These are phyloP conservation scores for Porphyrio hochstetteri DNA, from an alignment of 2,113 vertebrate species.

Conservation along the genomic window DNA sequence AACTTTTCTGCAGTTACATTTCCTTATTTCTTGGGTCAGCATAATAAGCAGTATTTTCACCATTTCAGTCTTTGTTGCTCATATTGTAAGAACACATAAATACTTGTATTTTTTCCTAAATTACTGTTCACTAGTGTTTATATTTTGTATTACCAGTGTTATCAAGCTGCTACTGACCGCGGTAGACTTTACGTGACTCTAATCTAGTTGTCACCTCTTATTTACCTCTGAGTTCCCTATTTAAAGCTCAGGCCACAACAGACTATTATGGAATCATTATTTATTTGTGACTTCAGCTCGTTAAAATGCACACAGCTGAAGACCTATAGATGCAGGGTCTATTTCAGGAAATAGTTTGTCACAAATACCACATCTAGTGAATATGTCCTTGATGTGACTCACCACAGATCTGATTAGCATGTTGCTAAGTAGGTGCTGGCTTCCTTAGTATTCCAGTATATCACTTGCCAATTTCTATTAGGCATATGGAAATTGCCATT, in stretches of 20 bases:
- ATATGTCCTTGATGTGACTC: constrained; percentile 51
- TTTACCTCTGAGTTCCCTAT: not conserved
- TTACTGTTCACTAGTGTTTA: not conserved
- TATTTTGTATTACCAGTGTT: not conserved
- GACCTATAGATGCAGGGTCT: constrained; percentile 8
- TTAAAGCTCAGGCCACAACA: constrained; percentile 2
- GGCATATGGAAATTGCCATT: not conserved
- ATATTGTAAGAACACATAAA: not conserved
- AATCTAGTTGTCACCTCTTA: not conserved
- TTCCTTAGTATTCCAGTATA: not conserved
- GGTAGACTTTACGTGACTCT: not conserved
- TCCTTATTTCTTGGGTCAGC: not conserved
- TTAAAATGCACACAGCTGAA: constrained; percentile 8
- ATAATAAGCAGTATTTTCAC: not conserved
- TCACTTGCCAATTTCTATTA: constrained; percentile 29
- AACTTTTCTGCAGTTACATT: not conserved
- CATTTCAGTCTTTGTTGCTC: not conserved
- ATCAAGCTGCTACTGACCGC: not conserved
- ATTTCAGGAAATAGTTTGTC: constrained; percentile 46
- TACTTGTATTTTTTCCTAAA: not conserved
- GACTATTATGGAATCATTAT: not conserved
- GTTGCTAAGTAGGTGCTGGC: constrained; percentile 42
- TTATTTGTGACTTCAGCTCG: not conserved
- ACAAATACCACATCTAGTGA: constrained; percentile 32
- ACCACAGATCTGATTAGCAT: constrained; percentile 32